Conservation (phyloP, 1,140 invertebrate genomes). For the Drosophila ohnishii region DNA sequence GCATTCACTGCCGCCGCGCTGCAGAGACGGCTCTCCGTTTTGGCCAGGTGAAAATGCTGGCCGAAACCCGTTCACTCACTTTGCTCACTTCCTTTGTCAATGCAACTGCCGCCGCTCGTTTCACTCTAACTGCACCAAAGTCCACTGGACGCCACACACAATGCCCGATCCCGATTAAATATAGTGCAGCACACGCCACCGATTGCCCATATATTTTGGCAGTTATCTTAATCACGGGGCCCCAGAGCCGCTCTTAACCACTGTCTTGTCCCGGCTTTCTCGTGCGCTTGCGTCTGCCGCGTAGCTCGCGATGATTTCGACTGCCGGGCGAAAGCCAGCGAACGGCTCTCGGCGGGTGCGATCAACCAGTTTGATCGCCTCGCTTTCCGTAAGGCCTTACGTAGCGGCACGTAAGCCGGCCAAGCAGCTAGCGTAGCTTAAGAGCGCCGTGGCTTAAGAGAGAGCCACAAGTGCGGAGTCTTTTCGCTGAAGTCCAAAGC, state of each 20-base stretch:
- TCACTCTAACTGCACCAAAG: slow-evolving; percentile 42
- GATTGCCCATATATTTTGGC: slow-evolving; percentile 45
- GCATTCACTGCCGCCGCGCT: slow-evolving; percentile 49
- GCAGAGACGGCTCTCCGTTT: slow-evolving; percentile 29
- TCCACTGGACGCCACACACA: slow-evolving; percentile 24
- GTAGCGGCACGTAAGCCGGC: slow-evolving; percentile 19
- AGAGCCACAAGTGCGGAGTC: background rate
- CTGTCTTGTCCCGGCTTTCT: slow-evolving; percentile 37
- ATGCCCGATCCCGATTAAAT: slow-evolving; percentile 28
- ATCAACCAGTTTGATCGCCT: slow-evolving; percentile 71
- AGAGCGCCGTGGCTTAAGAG: slow-evolving; percentile 34
- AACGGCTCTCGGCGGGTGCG: slow-evolving; percentile 58
- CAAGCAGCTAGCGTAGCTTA: slow-evolving; percentile 17
- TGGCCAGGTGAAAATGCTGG: slow-evolving; percentile 66
- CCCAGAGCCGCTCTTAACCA: background rate
- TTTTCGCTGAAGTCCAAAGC: slow-evolving; percentile 1
- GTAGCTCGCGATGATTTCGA: slow-evolving; percentile 65
- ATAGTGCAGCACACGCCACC: slow-evolving; percentile 36
- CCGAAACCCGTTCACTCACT: slow-evolving; percentile 70
- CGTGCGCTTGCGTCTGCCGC: slow-evolving; percentile 56
- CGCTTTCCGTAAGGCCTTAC: slow-evolving; percentile 58
- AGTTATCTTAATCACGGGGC: slow-evolving; percentile 49
- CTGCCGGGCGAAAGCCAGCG: slow-evolving; percentile 74
- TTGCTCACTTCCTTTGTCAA: slow-evolving; percentile 65
- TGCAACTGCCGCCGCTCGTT: slow-evolving; percentile 56